phyloP scores from a whole-genome alignment of 2,113 vertebrate genomes.

The Tragelaphus strepsiceros region DNA sequence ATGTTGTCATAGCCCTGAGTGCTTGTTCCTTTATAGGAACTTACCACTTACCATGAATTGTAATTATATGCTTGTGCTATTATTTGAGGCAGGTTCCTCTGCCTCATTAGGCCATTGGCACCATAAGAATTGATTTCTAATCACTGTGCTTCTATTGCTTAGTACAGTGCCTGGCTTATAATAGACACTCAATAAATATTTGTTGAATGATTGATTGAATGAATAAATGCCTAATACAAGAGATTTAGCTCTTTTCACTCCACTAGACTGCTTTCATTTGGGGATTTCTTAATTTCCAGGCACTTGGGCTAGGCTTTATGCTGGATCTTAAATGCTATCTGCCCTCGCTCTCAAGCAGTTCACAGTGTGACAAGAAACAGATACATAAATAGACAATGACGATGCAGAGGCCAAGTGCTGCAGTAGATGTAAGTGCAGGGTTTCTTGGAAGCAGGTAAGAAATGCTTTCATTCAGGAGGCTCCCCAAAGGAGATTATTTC shows the following conservation, averaged over 20 bases:
- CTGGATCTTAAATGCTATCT: background rate
- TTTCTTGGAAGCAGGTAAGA: background rate
- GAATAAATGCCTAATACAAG: background rate
- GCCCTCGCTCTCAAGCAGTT: background rate
- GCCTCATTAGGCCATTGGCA: background rate
- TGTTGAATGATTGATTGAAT: background rate
- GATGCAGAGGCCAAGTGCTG: background rate
- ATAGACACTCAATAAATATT: background rate
- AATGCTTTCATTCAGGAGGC: background rate
- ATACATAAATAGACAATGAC: background rate
- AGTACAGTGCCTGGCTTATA: background rate
- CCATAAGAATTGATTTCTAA: background rate
- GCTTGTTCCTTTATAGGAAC: background rate
- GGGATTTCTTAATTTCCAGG: background rate
- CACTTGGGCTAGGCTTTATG: background rate
- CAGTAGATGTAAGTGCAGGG: rapidly evolving
- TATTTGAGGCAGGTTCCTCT: background rate
- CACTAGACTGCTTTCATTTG: background rate
- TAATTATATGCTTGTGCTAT: background rate
- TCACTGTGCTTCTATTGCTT: background rate
- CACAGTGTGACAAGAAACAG: background rate
- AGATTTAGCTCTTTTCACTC: background rate
- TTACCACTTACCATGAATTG: background rate
- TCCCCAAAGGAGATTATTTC: background rate
- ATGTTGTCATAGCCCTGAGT: background rate